Percentiles rank a stretch among this genome's conserved stretches.
phyloP scores from a whole-genome alignment of 1,140 invertebrate species.

The Euura lappo region DNA sequence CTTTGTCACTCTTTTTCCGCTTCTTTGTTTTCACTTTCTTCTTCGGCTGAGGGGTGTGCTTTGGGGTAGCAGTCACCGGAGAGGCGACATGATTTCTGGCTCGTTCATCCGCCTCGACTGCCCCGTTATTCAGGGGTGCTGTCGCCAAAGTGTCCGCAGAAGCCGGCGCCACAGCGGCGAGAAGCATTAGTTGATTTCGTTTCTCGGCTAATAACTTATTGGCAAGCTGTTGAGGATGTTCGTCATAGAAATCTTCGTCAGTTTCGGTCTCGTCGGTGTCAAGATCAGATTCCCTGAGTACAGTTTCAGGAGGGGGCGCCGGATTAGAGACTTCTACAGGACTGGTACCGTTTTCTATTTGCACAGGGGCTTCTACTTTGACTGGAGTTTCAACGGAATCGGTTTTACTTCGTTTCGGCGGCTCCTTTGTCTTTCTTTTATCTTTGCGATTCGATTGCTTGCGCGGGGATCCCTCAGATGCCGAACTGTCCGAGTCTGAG shows the following conservation, averaged over 20 bases:
- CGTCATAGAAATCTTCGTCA: conserved; percentile 86
- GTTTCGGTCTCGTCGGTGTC: conserved; percentile 83
- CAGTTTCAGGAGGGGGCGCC: conserved; percentile 15
- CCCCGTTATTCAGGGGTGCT: conserved; percentile 65
- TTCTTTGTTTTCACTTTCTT: conserved; percentile 66
- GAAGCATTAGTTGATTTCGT: conserved; percentile 69
- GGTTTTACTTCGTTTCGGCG: conserved; percentile 27
- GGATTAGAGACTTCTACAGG: conserved; percentile 19
- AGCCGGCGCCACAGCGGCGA: conserved; percentile 60
- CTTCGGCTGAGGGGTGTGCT: conserved; percentile 39
- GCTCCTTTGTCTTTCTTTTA: conserved; percentile 47
- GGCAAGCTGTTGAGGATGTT: conserved; percentile 75
- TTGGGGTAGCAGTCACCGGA: conserved; percentile 7
- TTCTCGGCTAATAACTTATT: conserved; percentile 76
- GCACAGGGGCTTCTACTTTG: conserved; percentile 17
- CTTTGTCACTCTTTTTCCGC: conserved; percentile 29
- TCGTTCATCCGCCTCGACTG: conserved; percentile 50
- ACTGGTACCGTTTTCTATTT: conserved; percentile 21
- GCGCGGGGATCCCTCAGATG: conserved; percentile 59
- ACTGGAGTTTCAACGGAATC: conserved; percentile 48
- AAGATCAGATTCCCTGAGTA: conserved; percentile 77
- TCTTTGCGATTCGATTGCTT: conserved; percentile 53
- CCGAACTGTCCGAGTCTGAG: conserved; percentile 72
- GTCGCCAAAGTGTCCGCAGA: conserved; percentile 26
- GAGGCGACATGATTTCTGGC: conserved; percentile 24